Evolutionary conservation across 2,888 invertebrate species (phyloP), one percentile per base, ranked within the genome.

Genomic region (Andrena trimmerana): DNA sequence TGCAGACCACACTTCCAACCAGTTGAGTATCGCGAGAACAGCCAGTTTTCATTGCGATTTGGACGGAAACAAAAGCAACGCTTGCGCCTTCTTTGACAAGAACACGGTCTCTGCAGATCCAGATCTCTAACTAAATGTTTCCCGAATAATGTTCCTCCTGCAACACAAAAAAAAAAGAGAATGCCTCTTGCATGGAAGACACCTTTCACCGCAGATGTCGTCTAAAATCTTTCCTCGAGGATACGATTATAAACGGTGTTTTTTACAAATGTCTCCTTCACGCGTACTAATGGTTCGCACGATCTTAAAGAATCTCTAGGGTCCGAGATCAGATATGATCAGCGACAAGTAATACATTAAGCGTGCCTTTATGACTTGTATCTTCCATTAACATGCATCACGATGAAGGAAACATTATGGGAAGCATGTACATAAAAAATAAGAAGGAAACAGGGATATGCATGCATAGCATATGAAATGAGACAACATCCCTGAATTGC

Each of bases 1-100:
- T 99, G 99, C 65, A 99, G 95, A 71, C 99, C 99, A 94, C 99
- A 99, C 93, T 98, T 98, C 99, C 99, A 99, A 88, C 99, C 99
- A 33, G 98, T 99, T 69, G 99, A 98, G 95, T 98, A 99, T 92
- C 99, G 96, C 93, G 98, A 99, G 95, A 99, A 99, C 88, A 99
- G 96, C 99, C 99, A 99, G 94, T 97, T 97, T 95, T 98, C 98
- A 94, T 97, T 98, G 93, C 97, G 97, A 95, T 97, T 97, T 88
- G 98, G 98, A 92, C 98, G 96, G 95, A 98, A 98, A 95, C 98
- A 98, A 94, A 97, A 97, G 94, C 98, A 98, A 86, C 98, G 96
- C 94, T 98, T 99, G 88, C 97, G 96, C 89, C 97, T 96, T 85
- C 97, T 96, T 93, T 98, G 98, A 95, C 99, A 99, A 92, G 97